Percentiles rank a stretch among this genome's conserved stretches.
phyloP scores from a whole-genome alignment of 2,113 vertebrate genomes.

The Perognathus longimembris region DNA sequence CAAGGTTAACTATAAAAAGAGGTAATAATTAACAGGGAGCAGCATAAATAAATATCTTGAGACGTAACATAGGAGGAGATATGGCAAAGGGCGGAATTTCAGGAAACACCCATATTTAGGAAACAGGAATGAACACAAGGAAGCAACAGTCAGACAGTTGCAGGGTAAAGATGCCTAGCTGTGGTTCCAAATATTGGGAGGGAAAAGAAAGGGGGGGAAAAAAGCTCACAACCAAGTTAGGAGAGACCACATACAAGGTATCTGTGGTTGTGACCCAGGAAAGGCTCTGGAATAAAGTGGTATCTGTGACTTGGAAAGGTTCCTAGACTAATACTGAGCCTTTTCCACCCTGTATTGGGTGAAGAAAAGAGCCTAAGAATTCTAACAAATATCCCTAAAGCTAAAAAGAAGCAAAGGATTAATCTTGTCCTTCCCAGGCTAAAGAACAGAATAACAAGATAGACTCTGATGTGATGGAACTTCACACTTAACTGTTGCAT shows the following conservation, averaged over 20 bases:
- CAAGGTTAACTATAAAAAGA: background rate
- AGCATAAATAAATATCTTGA: slow-evolving; percentile 23
- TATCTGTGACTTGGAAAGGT: background rate
- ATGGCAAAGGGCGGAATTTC: background rate
- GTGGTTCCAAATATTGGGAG: background rate
- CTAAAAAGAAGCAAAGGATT: background rate
- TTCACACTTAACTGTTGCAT: background rate
- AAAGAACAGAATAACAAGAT: background rate
- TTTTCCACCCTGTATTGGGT: background rate
- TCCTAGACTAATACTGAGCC: background rate
- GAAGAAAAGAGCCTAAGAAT: background rate
- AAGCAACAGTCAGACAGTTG: background rate
- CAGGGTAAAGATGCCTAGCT: background rate
- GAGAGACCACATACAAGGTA: background rate
- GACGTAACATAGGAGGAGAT: slow-evolving; percentile 24
- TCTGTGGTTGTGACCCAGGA: background rate
- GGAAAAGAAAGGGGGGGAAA: background rate
- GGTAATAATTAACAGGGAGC: slow-evolving; percentile 10
- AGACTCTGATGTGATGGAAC: background rate
- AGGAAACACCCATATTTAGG: background rate
- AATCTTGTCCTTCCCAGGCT: background rate
- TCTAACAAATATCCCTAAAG: background rate
- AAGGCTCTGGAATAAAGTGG: background rate
- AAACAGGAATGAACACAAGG: background rate
- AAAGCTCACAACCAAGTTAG: slow-evolving; percentile 5